Percentiles rank a stretch among this genome's conserved stretches.
These are phyloP conservation scores for Heterotis niloticus DNA, from an alignment of 2,113 vertebrate species.

Conservation along the genomic window DNA sequence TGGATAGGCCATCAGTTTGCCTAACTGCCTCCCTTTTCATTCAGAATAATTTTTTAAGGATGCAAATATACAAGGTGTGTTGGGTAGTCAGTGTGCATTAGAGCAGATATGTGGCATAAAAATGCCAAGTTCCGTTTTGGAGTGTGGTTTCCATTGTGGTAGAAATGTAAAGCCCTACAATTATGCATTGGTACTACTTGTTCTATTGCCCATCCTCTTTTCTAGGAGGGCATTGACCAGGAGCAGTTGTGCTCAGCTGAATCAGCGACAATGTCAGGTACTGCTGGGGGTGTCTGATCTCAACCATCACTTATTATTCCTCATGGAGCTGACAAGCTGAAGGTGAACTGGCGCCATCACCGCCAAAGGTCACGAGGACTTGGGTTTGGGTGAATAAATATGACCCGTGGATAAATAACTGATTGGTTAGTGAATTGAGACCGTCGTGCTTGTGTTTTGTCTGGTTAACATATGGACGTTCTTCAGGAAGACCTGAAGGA, in stretches of 20 bases:
- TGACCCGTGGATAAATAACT: background rate
- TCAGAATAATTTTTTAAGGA: background rate
- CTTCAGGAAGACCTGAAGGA: background rate
- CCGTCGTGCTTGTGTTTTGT: background rate
- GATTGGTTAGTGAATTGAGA: no score
- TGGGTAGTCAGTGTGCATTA: background rate
- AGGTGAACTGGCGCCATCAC: background rate
- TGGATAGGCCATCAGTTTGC: background rate
- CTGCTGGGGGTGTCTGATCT: no score
- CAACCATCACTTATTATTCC: background rate
- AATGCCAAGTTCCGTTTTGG: background rate
- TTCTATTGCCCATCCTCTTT: no score
- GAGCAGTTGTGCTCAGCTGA: background rate
- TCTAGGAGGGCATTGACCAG: background rate
- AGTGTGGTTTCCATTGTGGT: background rate
- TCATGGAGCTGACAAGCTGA: background rate
- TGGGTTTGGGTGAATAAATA: background rate
- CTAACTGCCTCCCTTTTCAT: background rate
- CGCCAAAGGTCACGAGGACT: background rate
- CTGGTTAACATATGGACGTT: background rate
- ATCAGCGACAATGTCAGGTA: background rate
- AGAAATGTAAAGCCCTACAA: background rate
- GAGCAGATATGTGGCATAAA: background rate
- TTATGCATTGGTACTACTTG: background rate
- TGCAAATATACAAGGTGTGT: background rate